Evolutionary conservation across 1,140 invertebrate species (phyloP).

Genomic region (Diploscapter pachys): DNA sequence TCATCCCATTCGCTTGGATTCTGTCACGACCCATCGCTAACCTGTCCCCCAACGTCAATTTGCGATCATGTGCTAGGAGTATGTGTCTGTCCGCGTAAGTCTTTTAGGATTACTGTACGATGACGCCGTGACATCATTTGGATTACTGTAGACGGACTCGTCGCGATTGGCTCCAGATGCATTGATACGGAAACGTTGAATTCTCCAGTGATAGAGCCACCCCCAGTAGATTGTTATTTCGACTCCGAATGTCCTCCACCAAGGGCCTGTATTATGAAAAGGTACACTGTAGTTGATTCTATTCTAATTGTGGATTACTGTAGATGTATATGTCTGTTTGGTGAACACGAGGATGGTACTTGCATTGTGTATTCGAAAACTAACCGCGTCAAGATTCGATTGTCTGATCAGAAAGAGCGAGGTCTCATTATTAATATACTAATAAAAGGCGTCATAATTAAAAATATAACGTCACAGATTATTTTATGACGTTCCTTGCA

Average conservation of each 20-base stretch:
- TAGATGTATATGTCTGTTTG: conserved; percentile 24
- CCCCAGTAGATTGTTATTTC: neutral
- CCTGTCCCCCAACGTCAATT: conserved; percentile 5
- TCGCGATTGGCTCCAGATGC: neutral
- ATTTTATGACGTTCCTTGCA: no score
- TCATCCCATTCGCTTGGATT: conserved; percentile 6
- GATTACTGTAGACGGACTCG: neutral
- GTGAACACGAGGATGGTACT: conserved; percentile 11
- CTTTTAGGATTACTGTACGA: neutral
- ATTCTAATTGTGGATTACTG: conserved; percentile 10
- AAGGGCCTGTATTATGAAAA: conserved; percentile 16
- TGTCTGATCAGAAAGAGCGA: neutral
- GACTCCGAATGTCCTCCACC: conserved; percentile 4
- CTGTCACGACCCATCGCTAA: conserved; percentile 7
- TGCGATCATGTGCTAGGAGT: conserved; percentile 12
- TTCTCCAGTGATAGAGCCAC: neutral
- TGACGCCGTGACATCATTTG: neutral
- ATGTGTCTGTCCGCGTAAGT: conserved; percentile 11
- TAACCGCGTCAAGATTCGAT: neutral
- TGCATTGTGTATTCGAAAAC: conserved; percentile 2
- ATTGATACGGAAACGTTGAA: neutral
- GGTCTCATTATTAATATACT: neutral
- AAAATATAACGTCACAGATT: neutral
- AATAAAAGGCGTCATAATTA: neutral
- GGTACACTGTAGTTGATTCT: neutral